A percentile compares a stretch with the other conserved stretches of the same genome.
Conservation (phyloP, 2,113 vertebrate species). For the Hippotragus niger region DNA sequence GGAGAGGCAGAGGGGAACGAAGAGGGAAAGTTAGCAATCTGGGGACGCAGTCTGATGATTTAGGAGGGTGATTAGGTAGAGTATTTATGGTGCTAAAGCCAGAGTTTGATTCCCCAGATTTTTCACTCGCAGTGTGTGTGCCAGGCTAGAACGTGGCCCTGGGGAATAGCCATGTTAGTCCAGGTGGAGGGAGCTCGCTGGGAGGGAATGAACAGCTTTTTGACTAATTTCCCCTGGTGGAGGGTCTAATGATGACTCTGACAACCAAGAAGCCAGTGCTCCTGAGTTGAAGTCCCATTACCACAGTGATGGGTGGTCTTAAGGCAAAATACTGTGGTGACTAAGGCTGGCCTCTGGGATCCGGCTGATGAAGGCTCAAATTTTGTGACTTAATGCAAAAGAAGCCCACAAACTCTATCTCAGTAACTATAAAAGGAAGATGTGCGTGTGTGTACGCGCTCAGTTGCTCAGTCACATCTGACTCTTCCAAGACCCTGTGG, state of each 20-base stretch:
- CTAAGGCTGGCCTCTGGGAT: not conserved
- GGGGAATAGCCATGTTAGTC: not conserved
- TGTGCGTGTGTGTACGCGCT: accelerated
- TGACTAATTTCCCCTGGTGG: slow-evolving; percentile 25
- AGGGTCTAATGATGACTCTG: not conserved
- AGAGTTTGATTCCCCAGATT: not conserved
- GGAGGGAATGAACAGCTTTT: not conserved
- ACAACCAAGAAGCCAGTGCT: not conserved
- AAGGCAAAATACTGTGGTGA: not conserved
- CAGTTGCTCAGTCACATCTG: not conserved
- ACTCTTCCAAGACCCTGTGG: not conserved
- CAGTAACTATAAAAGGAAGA: not conserved
- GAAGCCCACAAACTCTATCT: not conserved
- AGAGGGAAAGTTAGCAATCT: slow-evolving; percentile 15
- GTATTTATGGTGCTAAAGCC: not conserved
- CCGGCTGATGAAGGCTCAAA: not conserved
- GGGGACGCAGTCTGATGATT: not conserved
- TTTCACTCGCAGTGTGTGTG: not conserved
- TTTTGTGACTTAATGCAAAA: not conserved
- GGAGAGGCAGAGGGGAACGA: slow-evolving; percentile 58
- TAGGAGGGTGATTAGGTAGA: not conserved
- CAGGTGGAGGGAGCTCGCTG: not conserved
- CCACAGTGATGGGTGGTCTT: slow-evolving; percentile 39
- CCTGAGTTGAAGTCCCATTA: not conserved
- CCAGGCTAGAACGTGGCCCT: not conserved